Base-by-base conservation (phyloP, 2,888 invertebrate genomes). In the Mesoligia furuncula region DNA sequence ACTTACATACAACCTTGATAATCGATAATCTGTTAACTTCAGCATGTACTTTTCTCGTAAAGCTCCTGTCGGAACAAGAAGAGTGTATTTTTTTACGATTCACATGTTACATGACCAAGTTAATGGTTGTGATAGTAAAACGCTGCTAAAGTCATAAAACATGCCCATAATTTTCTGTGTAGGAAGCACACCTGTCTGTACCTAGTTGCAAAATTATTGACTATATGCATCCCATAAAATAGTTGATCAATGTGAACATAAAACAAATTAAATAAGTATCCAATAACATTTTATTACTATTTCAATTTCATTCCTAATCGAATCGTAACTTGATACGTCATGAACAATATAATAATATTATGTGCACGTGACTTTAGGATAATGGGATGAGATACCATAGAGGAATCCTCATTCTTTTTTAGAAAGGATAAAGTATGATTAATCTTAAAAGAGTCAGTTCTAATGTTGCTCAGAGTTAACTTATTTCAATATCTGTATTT, bases 401-500 rank as follows among this genome's bases (percentile, higher is more conserved):
- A 78, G 67, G 75, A 65, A 85, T 78, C 39, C 62, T 64, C 65
- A 66, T 70, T 59, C 57, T 81, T 75, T 80, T 86, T 85, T 69
- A 62, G 66, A 69, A 65, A 87, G 73, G 71, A 66, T 74, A 48
- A 67, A 69, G 79, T 73, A 76, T 75, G 54, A 75, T 17, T 39
- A 61, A 70, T 62, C 36, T 24, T 9, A 75, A 80, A 84, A 71
- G 88, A 79, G 68, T 82, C 51, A 9, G 54, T 78, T 66, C 65
- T 79, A 64, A 75, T 68, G 65, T 62, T 80, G 65, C 59, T 66
- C 7, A 20, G 42, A 71, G 71, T 78, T 67, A 75, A 65, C 39
- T 70, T 48, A 80, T 67, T 82, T 75, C 27, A n/a, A 64, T 27
- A 51, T 27, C 1, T 39, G 11, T 67, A 74, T 65, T 66, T 74